Evolutionary conservation across 1,140 invertebrate genomes (phyloP).

Genomic region (Andricus grossulariae): DNA sequence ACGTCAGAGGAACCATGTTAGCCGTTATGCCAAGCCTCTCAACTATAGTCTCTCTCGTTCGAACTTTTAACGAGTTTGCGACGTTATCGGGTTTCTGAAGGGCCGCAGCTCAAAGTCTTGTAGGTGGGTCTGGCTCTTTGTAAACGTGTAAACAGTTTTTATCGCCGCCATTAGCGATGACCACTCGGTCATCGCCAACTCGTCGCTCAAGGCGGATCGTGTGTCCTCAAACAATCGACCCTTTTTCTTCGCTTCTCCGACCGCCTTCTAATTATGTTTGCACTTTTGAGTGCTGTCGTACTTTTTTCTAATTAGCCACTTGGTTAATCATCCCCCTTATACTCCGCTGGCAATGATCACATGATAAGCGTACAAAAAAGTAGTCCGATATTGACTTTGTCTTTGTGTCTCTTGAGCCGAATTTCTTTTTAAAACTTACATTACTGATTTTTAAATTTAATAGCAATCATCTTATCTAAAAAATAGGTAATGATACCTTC

Average conservation of each 20-base stretch:
- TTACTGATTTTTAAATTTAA: too few relatives aligned
- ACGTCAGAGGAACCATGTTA: constrained; percentile 27
- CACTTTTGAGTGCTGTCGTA: constrained; percentile 60
- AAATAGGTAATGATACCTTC: too few relatives aligned
- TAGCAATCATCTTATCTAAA: too few relatives aligned
- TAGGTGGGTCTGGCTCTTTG: constrained; percentile 20
- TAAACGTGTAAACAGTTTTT: constrained; percentile 62
- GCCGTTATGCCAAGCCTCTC: constrained; percentile 6
- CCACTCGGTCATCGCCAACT: constrained; percentile 59
- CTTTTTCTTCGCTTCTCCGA: constrained; percentile 65
- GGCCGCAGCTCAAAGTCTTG: constrained; percentile 27
- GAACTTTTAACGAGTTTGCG: constrained; percentile 29
- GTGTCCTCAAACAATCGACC: constrained; percentile 71
- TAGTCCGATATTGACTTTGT: too few relatives aligned
- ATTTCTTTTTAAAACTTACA: too few relatives aligned
- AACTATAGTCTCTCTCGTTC: constrained; percentile 20
- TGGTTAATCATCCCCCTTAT: constrained; percentile 54
- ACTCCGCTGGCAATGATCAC: too few relatives aligned
- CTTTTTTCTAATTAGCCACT: constrained; percentile 68
- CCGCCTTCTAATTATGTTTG: constrained; percentile 70
- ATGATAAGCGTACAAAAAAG: too few relatives aligned
- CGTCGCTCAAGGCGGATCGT: constrained; percentile 59
- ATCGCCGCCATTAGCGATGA: constrained; percentile 67
- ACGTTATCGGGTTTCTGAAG: constrained; percentile 29
- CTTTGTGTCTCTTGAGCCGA: too few relatives aligned